Percentiles rank a stretch among this genome's conserved stretches.
Evolutionary conservation across 2,797 vertebrate genomes (phyloP).

Genomic region (Harpagifer antarcticus): DNA sequence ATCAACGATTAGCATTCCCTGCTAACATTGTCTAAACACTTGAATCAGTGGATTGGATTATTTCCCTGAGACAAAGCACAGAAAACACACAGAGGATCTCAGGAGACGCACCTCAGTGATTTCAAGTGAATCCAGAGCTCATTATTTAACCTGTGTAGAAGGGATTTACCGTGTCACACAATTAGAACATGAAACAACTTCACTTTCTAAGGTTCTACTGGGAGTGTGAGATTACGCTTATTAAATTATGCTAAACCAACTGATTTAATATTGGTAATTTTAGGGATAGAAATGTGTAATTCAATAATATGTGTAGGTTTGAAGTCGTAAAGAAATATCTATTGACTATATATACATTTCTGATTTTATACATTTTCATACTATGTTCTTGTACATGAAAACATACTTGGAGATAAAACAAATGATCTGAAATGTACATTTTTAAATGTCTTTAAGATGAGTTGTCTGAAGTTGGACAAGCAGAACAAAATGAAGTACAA

Average conservation of each 20-base stretch:
- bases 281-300: not conserved
- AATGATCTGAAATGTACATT: too few relatives aligned
- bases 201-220: not conserved
- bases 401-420: too few relatives aligned
- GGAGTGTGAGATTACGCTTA: not conserved
- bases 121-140: not conserved
- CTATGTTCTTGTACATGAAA: too few relatives aligned
- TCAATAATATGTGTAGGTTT: not conserved
- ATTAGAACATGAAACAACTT: not conserved
- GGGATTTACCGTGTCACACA: not conserved
- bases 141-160: not conserved
- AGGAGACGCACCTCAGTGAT: not conserved
- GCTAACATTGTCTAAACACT: conserved; percentile 40
- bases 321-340: too few relatives aligned
- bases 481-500: too few relatives aligned
- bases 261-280: not conserved
- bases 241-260: not conserved
- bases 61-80: conserved; percentile 1
- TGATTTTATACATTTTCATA: too few relatives aligned
- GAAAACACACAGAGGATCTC: conserved; percentile 22
- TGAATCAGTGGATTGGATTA: conserved; percentile 57
- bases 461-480: too few relatives aligned
- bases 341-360: too few relatives aligned
- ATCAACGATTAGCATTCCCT: conserved; percentile 35
- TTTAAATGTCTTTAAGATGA: not conserved